Conservation (phyloP, 2,888 invertebrate species). For the Ennomos fuscantarius region DNA sequence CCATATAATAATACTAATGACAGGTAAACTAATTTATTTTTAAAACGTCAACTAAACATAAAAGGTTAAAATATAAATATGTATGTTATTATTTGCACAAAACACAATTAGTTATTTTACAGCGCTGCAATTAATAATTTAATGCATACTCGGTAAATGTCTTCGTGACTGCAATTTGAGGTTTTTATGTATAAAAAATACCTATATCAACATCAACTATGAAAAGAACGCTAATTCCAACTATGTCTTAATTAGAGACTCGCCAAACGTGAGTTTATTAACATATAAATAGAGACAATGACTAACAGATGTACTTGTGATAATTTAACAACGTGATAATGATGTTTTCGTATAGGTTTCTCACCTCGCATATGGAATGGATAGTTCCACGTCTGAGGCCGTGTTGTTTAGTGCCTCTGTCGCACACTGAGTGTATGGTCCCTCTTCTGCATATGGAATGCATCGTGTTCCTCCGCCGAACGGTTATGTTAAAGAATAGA, state of each 20-base stretch:
- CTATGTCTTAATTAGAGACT: constrained; percentile 17
- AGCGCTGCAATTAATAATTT: constrained; percentile 8
- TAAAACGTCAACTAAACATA: neutral
- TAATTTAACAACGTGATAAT: constrained; percentile 10
- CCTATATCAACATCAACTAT: constrained; percentile 8
- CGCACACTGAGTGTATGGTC: constrained; percentile 66
- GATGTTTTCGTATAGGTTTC: constrained; percentile 30
- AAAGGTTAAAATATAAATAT: neutral
- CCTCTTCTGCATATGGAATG: constrained; percentile 43
- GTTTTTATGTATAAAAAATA: constrained; percentile 10
- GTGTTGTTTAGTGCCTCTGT: constrained; percentile 42
- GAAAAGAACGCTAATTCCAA: constrained; percentile 17
- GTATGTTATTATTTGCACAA: neutral
- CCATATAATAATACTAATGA: constrained; percentile 7
- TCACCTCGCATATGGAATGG: constrained; percentile 74
- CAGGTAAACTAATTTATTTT: neutral
- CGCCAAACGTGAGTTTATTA: constrained; percentile 4
- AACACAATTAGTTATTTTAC: constrained; percentile 4
- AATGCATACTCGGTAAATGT: constrained; percentile 2
- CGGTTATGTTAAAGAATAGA: constrained; percentile 60
- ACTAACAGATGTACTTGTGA: constrained; percentile 15
- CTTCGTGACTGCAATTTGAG: neutral
- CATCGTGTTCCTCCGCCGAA: constrained; percentile 53
- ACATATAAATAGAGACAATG: constrained; percentile 6
- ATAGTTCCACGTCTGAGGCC: constrained; percentile 63